These are phyloP conservation scores for Zapus hudsonius DNA, from an alignment of 2,113 vertebrate species.

Conservation along the genomic window DNA sequence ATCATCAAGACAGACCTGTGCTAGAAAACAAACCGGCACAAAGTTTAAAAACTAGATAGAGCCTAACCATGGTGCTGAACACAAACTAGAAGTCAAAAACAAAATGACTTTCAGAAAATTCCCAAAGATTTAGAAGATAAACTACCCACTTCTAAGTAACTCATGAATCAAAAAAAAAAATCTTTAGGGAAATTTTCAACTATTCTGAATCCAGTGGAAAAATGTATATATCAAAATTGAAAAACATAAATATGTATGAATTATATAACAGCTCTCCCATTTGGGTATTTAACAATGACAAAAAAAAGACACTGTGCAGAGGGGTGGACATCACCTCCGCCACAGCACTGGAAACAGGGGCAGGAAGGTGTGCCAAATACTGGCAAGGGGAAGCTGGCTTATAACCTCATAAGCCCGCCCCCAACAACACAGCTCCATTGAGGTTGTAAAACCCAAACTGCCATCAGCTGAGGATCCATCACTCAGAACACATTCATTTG, in stretches of 20 bases:
- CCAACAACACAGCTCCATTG: no score
- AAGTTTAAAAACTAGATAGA: neutral
- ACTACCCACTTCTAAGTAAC: conserved; percentile 6
- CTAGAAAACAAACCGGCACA: neutral
- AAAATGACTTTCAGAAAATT: conserved; percentile 29
- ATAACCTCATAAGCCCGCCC: no score
- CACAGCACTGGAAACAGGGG: no score
- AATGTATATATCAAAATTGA: neutral
- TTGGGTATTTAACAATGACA: neutral
- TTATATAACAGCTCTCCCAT: neutral
- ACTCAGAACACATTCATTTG: neutral
- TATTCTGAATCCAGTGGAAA: neutral
- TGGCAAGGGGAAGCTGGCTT: no score
- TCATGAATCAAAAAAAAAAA: neutral
- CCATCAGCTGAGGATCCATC: neutral
- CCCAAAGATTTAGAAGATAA: conserved; percentile 24
- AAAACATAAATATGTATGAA: neutral
- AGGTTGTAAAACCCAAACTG: no score
- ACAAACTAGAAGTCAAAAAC: neutral
- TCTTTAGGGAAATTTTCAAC: neutral
- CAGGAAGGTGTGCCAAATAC: no score
- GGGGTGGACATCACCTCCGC: no score
- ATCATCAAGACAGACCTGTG: neutral
- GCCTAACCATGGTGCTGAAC: neutral
- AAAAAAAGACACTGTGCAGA: neutral